Percentiles rank a stretch among this genome's conserved stretches.
These are phyloP conservation scores for Phrynocephalus forsythii DNA, from an alignment of 2,797 vertebrate genomes.

Conservation along the genomic window DNA sequence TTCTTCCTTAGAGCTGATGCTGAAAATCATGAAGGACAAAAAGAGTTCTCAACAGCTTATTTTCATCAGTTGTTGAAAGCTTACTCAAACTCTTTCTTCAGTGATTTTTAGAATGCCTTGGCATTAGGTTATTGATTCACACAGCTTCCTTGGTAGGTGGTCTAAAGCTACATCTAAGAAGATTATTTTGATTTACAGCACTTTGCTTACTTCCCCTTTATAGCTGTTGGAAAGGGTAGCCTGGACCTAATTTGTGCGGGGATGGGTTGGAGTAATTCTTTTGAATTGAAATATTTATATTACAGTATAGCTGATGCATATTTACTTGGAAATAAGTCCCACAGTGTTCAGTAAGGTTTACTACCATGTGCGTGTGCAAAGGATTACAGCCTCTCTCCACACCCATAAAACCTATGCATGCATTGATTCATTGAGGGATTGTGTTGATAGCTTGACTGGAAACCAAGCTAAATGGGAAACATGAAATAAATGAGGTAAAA, in stretches of 20 bases:
- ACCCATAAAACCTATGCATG: no score
- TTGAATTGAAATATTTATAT: background rate
- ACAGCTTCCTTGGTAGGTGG: slow-evolving; percentile 42
- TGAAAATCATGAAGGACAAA: slow-evolving; percentile 37
- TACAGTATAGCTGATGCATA: background rate
- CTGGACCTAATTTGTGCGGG: background rate
- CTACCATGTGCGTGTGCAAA: background rate
- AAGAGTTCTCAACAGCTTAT: slow-evolving; percentile 35
- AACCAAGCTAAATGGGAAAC: background rate
- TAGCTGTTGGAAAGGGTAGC: background rate
- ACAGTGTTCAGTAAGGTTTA: background rate
- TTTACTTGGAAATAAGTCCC: background rate
- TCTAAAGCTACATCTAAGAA: slow-evolving; percentile 56
- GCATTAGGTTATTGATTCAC: slow-evolving; percentile 55
- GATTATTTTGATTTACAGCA: background rate
- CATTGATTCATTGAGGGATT: background rate
- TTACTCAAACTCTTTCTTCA: slow-evolving; percentile 37
- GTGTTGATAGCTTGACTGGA: background rate
- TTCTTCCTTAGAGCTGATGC: slow-evolving; percentile 42
- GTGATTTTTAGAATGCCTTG: slow-evolving; percentile 59
- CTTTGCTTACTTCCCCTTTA: background rate
- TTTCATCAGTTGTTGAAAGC: slow-evolving; percentile 54
- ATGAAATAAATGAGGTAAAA: background rate
- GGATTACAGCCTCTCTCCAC: background rate
- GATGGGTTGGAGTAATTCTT: background rate